phyloP scores from a whole-genome alignment of 2,113 vertebrate genomes.

The Polypterus senegalus region DNA sequence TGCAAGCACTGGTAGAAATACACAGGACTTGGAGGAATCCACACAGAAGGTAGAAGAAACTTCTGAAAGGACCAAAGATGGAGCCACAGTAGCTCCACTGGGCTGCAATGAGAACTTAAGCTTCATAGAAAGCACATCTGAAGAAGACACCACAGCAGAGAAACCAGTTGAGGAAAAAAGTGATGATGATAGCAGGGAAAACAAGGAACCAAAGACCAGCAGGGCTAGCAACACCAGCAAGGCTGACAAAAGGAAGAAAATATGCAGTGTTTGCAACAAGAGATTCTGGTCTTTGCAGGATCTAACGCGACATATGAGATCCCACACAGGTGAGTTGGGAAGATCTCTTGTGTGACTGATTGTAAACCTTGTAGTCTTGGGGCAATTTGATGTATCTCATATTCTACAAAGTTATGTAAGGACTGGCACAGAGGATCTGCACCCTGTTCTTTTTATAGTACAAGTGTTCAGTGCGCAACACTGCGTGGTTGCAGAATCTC shows the following conservation, averaged over 20 bases:
- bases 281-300: slow-evolving; percentile 98
- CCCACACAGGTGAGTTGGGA: slow-evolving; percentile 77
- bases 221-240: slow-evolving; percentile 52
- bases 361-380: background rate
- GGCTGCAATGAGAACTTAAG: slow-evolving; percentile 41
- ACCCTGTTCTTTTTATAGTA: no score
- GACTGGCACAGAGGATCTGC: no score
- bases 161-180: slow-evolving; percentile 58
- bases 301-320: slow-evolving; percentile 90
- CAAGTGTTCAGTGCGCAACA: no score
- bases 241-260: slow-evolving; percentile 93
- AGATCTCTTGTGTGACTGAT: background rate
- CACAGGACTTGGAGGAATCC: slow-evolving; percentile 3
- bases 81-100: slow-evolving; percentile 33
- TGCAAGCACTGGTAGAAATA: slow-evolving; percentile 14
- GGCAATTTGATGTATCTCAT: background rate
- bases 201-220: slow-evolving; percentile 61
- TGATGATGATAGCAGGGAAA: slow-evolving; percentile 48
- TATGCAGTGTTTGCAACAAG: slow-evolving; percentile 86
- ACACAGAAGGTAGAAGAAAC: slow-evolving; percentile 8
- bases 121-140: slow-evolving; percentile 43
- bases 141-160: slow-evolving; percentile 57
- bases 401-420: background rate
- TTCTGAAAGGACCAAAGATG: slow-evolving; percentile 37
- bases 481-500: no score